phyloP scores from a whole-genome alignment of 1,140 invertebrate genomes.

The Archivesica marissinica region DNA sequence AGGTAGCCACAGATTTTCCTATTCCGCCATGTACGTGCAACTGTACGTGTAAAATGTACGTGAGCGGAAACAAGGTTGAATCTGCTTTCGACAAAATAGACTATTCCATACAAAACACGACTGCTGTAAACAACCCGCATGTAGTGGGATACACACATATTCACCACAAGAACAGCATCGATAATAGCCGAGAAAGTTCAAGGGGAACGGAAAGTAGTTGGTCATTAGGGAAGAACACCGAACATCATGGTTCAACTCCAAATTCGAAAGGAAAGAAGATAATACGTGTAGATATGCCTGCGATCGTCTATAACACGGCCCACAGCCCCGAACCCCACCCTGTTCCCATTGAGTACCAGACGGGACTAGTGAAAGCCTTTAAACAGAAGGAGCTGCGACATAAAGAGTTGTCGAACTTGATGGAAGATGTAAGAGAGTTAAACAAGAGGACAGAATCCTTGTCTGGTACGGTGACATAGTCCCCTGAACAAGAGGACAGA shows the following conservation, averaged over 20 bases:
- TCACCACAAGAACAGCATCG: neutral
- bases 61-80: conserved; percentile 44
- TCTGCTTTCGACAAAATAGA: neutral
- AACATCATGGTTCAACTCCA: neutral
- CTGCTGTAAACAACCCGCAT: conserved; percentile 5
- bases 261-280: conserved; percentile 50
- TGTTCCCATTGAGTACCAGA: neutral
- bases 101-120: neutral
- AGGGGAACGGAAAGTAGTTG: conserved; percentile 28
- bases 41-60: conserved; percentile 47
- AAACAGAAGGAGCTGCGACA: conserved; percentile 77
- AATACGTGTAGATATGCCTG: conserved; percentile 78
- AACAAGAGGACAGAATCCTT: conserved; percentile 74
- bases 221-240: conserved; percentile 1
- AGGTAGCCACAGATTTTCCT: conserved; percentile 10
- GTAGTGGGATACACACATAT: neutral
- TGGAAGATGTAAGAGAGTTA: conserved; percentile 79
- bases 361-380: conserved; percentile 67
- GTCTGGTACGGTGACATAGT: conserved; percentile 29
- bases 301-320: conserved; percentile 74
- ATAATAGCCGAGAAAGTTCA: neutral
- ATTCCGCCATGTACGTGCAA: conserved; percentile 41
- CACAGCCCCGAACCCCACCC: conserved; percentile 63
- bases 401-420: conserved; percentile 74
- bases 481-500: no score